These are phyloP conservation scores for Ariopsis seemanni DNA, from an alignment of 2,113 vertebrate genomes.

Conservation along the genomic window DNA sequence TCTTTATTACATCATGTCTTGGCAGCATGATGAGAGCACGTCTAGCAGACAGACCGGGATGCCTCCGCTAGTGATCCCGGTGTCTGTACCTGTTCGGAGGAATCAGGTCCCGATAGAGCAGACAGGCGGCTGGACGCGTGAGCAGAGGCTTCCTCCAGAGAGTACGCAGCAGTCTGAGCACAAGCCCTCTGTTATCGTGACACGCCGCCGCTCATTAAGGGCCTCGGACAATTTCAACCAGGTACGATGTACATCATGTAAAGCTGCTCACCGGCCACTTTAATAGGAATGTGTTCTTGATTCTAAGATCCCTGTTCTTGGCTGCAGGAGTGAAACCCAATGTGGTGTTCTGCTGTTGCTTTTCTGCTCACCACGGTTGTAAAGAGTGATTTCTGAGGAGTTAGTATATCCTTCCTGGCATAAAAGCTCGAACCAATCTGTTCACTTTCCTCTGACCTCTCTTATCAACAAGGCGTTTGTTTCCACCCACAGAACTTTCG, in stretches of 20 bases:
- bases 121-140: constrained; percentile 64
- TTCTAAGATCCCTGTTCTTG: too few species aligned
- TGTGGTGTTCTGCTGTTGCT: too few species aligned
- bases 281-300: too few species aligned
- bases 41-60: constrained; percentile 76
- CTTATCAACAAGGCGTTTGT: too few species aligned
- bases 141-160: constrained; percentile 52
- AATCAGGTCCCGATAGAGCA: constrained; percentile 55
- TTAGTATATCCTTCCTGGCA: too few species aligned
- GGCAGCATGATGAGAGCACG: constrained; percentile 56
- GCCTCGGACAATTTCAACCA: constrained; percentile 74
- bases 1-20: neutral
- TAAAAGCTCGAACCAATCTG: too few species aligned
- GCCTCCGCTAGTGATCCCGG: constrained; percentile 90
- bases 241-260: constrained; percentile 67
- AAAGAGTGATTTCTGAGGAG: too few species aligned
- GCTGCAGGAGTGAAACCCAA: too few species aligned
- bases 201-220: constrained; percentile 84
- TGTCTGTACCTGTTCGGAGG: constrained; percentile 90
- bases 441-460: too few species aligned
- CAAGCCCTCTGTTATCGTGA: constrained; percentile 91
- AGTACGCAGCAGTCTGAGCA: constrained; percentile 62
- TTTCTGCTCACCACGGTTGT: too few species aligned
- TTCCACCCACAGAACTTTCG: too few species aligned
- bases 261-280: neutral